Base-by-base conservation (phyloP, 2,888 invertebrate genomes). In the Urechis unicinctus region DNA sequence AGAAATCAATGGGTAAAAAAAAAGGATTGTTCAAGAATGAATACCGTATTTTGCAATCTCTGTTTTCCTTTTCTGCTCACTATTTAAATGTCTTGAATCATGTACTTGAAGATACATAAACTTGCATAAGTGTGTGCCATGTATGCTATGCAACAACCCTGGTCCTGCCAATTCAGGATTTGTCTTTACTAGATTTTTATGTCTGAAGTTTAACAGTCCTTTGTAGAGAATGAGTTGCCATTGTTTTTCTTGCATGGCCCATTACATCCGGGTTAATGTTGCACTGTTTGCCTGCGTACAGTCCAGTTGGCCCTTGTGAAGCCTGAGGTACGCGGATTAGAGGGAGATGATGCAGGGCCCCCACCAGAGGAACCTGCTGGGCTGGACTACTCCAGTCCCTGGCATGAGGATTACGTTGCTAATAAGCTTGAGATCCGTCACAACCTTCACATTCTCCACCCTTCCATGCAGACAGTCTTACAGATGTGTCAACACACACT, bases 241-340 rank as follows among this genome's bases (percentile, higher is more conserved):
- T n/a, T n/a, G n/a, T n/a, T n/a, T n/a, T n/a, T n/a, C n/a, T n/a
- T n/a, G n/a, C n/a, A n/a, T n/a, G n/a, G n/a, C n/a, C n/a, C n/a
- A n/a, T n/a, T n/a, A n/a, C n/a, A n/a, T n/a, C n/a, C n/a, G n/a
- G n/a, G n/a, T n/a, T n/a, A n/a, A n/a, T n/a, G 17, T 36, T 36
- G 36, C 36, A 13, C 36, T 13, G 9, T 36, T 41, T 26, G 25
- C 17, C 22, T 17, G 3, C 47, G 61, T 66, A 36, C 67, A 74
- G 77, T 77, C 4, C 77, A 77, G 64, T 73, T 73, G 63, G 71
- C 74, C 2, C 64, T 78, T 36, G 65, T 77, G 47, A 74, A 70
- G 56, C 78, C 78, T 24, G 62, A 68, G 24, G 71, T 75, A 2
- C 70, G 70, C 58, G 78, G 78, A 17, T 54, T 77, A 29, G 75